Evolutionary conservation across 2,113 vertebrate genomes (phyloP).

Genomic region (Bubalus kerabau): DNA sequence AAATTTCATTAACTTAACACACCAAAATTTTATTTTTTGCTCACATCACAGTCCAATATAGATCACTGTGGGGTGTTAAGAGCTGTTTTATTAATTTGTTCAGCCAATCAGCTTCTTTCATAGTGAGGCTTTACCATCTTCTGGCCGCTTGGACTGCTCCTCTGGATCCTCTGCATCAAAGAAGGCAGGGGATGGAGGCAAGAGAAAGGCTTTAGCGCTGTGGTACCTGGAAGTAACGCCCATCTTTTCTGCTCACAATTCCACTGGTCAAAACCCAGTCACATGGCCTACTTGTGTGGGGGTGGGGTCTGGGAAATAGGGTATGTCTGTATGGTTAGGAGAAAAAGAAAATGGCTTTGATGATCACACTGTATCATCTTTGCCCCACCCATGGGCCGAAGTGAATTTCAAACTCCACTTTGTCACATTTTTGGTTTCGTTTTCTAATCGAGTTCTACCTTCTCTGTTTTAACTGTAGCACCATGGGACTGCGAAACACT

Average conservation of each 20-base stretch:
- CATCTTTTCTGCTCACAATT: not conserved
- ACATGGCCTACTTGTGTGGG: not conserved
- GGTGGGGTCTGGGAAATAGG: not conserved
- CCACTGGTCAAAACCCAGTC: not conserved
- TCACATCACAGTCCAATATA: not conserved
- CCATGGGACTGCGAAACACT: conserved; percentile 24
- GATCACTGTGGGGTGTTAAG: not conserved
- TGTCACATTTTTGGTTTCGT: conserved; percentile 12
- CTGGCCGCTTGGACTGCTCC: not conserved
- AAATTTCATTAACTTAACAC: not conserved
- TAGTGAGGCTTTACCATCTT: not conserved
- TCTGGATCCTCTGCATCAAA: not conserved
- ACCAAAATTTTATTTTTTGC: not conserved
- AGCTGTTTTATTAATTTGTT: not conserved
- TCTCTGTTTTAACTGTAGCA: conserved; percentile 47
- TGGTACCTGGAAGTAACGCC: not conserved
- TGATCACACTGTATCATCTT: not conserved
- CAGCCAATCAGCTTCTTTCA: not conserved
- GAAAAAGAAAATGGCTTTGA: not conserved
- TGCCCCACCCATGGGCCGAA: not conserved
- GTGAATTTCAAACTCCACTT: not conserved
- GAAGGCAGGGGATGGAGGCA: not conserved
- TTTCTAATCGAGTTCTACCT: conserved; percentile 48
- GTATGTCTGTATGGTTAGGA: not conserved
- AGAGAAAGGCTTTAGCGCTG: not conserved